A percentile compares a stretch with the other conserved stretches of the same genome.
These are phyloP conservation scores for Perca fluviatilis DNA, from an alignment of 2,113 vertebrate species.

Conservation along the genomic window DNA sequence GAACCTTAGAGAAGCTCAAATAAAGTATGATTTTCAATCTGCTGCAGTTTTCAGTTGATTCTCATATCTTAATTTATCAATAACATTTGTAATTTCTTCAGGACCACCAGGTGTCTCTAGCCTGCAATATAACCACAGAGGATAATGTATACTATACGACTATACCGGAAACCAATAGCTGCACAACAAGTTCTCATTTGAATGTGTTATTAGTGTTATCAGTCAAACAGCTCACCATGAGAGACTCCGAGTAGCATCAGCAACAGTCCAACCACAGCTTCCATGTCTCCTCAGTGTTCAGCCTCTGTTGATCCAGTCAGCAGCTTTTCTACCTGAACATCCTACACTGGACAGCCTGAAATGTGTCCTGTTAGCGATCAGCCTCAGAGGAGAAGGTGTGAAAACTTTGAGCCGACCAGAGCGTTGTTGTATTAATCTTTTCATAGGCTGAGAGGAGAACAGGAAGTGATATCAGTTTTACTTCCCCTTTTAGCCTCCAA, in stretches of 20 bases:
- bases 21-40: not conserved
- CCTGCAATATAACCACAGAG: too few species aligned
- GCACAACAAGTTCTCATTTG: not conserved
- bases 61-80: not conserved
- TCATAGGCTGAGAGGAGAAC: not conserved
- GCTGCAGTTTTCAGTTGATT: not conserved
- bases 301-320: not conserved
- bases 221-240: slow-evolving; percentile 37
- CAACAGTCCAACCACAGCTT: slow-evolving; percentile 18
- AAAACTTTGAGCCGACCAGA: not conserved
- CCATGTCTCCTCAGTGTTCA: slow-evolving; percentile 13
- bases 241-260: slow-evolving; percentile 1
- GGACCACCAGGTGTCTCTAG: not conserved
- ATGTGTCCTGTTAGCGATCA: not conserved
- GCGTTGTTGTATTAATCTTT: not conserved
- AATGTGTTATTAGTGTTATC: not conserved
- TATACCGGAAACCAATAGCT: not conserved
- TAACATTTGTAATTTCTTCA: not conserved
- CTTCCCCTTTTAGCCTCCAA: not conserved
- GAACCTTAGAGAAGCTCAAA: not conserved
- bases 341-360: not conserved
- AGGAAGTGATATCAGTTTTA: slow-evolving; percentile 23
- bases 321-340: not conserved
- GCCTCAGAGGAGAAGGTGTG: not conserved
- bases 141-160: not conserved